Base-by-base conservation (phyloP, 2,113 vertebrate genomes). In the Dinomys branickii region DNA sequence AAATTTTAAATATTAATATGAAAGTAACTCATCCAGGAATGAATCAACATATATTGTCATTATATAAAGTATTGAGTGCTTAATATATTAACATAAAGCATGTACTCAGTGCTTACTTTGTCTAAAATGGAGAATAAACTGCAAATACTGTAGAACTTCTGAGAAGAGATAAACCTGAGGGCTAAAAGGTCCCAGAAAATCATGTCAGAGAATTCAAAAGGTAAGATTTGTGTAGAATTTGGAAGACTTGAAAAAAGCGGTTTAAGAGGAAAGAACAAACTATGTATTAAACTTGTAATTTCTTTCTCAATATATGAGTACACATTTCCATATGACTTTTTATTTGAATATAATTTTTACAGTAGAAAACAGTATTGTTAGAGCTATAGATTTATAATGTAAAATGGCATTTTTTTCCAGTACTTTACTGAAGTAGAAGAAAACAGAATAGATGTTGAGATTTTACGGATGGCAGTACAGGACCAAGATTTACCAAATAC, bases 401-500 rank as follows among this genome's bases (percentile, higher is more conserved):
- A 41, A 78, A 5, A 26, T 41, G 33, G 6, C 52, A 38, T 61
- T 19, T 20, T 81, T 17, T 81, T 97, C 59, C 85, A 99, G 99
- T 99, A 99, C 96, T 14, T 92, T 93, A 94, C 95, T 20, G 97
- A 78, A 86, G 98, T 99, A 30, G 94, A 98, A 26, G 99, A 99
- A 98, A 99, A 99, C 93, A 98, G 98, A 98, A 97, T 90, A 6
- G 98, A 97, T 3, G 98, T 98, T 59, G 98, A 99, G 89, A 90
- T 99, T 96, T 97, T 99, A 69, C 98, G 98, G 59, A 98, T 99
- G 81, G 98, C 96, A 0, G 97, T 99, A 20, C 83, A 98, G 24
- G 99, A 99, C 94, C 98, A 98, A 30, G 99, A 99, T 95, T 86
- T 99, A 80, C 67, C 87, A 10, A 98, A 99, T 67, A 99, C 99